Base-by-base conservation (phyloP, 2,888 invertebrate genomes). In the Cheilosia grossa region DNA sequence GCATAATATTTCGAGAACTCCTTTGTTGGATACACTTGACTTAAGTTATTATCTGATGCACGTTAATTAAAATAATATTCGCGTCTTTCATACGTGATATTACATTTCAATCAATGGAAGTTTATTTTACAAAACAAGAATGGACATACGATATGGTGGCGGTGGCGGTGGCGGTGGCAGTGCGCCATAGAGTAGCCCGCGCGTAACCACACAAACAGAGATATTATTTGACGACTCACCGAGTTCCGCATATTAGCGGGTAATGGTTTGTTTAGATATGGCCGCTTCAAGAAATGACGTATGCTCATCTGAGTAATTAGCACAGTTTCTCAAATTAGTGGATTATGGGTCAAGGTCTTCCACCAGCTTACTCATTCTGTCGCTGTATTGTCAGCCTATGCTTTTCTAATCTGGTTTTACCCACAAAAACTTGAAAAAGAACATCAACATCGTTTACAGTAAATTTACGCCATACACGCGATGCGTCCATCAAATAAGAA, bases 331-430 rank as follows among this genome's bases (percentile, higher is more conserved):
- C 30, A 63, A 82, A 54, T 64, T 24, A 24, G 13, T 15, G 66
- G 24, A 24, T 66, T 67, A 63, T 82, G 42, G 82, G 78, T 82
- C 82, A 82, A 82, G 82, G 77, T 63, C 61, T 72, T 42, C 9
- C 37, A 13, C 10, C 10, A 37, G 37, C 4, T 37, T 37, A 58
- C 37, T 47, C 70, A 63, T 42, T 58, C 51, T 44, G 27, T 54
- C 27, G 15, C 37, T 24, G 17, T n/a, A 19, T 67, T 42, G 40
- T 17, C 10, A 33, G 10, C 10, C 10, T 33, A 13, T 0, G 33
- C 54, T 59, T 53, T 74, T 67, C 30, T 42, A 74, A 21, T 54
- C 37, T 37, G 49, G 63, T 54, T 67, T 42, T 17, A 44, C 7
- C 51, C 21, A 61, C 40, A 37, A n/a, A 42, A 54, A n/a, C 47